A percentile compares a stretch with the other conserved stretches of the same genome.
Evolutionary conservation across 1,140 invertebrate species (phyloP).

Genomic region (Aphelinus atriplicis): DNA sequence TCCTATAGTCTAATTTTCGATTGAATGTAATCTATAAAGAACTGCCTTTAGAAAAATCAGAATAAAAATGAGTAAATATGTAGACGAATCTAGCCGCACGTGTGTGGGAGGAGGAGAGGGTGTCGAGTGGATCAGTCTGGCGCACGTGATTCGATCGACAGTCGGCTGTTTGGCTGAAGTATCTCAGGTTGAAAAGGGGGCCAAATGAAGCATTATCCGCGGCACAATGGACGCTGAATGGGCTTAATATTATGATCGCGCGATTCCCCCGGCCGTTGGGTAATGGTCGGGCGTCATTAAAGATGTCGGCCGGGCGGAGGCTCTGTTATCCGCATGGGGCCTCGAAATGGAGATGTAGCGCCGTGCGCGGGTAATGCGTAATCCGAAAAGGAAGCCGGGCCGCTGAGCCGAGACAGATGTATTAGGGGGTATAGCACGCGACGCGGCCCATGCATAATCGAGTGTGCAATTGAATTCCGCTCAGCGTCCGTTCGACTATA

Average conservation of each 20-base stretch:
- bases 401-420: too few relatives aligned
- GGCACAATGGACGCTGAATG: background rate
- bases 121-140: too few relatives aligned
- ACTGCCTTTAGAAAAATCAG: too few relatives aligned
- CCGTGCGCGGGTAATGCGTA: constrained; percentile 32
- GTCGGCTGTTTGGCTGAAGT: too few relatives aligned
- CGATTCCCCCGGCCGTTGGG: too few relatives aligned
- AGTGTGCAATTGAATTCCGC: constrained; percentile 58
- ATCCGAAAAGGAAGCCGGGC: constrained; percentile 35
- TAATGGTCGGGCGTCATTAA: background rate
- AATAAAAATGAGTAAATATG: too few relatives aligned
- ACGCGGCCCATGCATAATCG: constrained; percentile 46
- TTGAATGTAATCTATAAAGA: too few relatives aligned
- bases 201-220: background rate
- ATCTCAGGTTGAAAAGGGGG: background rate
- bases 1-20: too few relatives aligned
- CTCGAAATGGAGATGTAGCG: background rate
- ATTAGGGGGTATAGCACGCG: too few relatives aligned
- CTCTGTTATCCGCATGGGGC: background rate
- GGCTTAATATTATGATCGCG: background rate
- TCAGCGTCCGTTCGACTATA: constrained; percentile 28
- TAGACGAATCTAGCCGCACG: too few relatives aligned
- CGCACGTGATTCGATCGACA: too few relatives aligned
- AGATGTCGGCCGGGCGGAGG: background rate
- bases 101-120: too few relatives aligned